A percentile compares a stretch with the other conserved stretches of the same genome.
Evolutionary conservation across 2,797 vertebrate genomes (phyloP).

Genomic region (Arctocebus calabarensis): DNA sequence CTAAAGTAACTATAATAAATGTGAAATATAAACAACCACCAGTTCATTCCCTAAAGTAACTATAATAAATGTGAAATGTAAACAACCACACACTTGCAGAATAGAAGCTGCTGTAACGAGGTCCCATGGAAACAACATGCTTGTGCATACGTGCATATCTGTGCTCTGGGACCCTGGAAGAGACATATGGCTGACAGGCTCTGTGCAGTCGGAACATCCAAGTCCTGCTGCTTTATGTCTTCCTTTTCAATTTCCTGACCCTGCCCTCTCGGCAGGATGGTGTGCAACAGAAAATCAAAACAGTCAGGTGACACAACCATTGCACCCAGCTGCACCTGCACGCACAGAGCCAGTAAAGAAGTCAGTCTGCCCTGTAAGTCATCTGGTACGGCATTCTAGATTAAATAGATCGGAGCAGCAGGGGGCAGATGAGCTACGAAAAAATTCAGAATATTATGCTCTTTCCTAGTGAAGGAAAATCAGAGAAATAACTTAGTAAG

Average conservation of each 20-base stretch:
- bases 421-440: not conserved
- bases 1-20: not conserved
- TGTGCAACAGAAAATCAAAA: not conserved
- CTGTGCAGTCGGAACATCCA: not conserved
- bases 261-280: not conserved
- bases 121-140: not conserved
- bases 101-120: not conserved
- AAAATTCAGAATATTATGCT: not conserved
- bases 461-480: not conserved
- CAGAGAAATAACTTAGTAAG: conserved; percentile 17
- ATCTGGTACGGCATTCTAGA: not conserved
- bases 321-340: not conserved
- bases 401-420: not conserved
- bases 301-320: not conserved
- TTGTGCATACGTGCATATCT: accelerated
- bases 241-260: conserved; percentile 23
- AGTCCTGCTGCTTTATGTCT: conserved; percentile 22
- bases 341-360: not conserved
- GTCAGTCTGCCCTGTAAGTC: not conserved
- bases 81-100: not conserved
- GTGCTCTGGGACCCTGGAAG: not conserved
- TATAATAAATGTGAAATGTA: not conserved
- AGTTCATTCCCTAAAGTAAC: not conserved
- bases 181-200: conserved; percentile 51
- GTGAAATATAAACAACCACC: not conserved